Percentiles rank a stretch among this genome's conserved stretches.
These are phyloP conservation scores for Chironomus tentans DNA, from an alignment of 2,888 invertebrate genomes.

Conservation along the genomic window DNA sequence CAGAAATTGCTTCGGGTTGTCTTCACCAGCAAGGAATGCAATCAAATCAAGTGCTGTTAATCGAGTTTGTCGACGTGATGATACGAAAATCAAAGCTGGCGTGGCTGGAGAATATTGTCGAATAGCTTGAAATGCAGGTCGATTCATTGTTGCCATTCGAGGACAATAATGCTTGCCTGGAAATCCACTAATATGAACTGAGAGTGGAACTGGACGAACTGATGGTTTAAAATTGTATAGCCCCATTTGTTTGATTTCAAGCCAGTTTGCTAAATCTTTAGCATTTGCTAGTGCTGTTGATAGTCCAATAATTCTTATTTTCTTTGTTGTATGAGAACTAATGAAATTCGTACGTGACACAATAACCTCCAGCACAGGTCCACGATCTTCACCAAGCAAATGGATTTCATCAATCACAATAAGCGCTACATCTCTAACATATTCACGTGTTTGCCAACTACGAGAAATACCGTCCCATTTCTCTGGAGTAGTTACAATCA, in stretches of 20 bases:
- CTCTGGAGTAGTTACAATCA: conserved; percentile 98
- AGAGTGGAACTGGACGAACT: conserved; percentile 93
- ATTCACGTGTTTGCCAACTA: conserved; percentile 94
- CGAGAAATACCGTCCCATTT: conserved; percentile 99
- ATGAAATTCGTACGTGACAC: conserved; percentile 97
- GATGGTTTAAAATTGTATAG: conserved; percentile 97
- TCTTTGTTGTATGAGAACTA: conserved; percentile 72
- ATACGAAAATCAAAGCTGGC: conserved; percentile 89
- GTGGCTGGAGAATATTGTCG: conserved; percentile 84
- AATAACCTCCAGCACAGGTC: conserved; percentile 91
- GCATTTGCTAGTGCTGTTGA: conserved; percentile 98
- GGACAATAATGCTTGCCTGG: conserved; percentile 98
- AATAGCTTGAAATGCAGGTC: conserved; percentile 93
- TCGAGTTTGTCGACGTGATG: conserved; percentile 91
- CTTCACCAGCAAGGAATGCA: conserved; percentile 80
- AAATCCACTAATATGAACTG: conserved; percentile 85
- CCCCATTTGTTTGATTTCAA: conserved; percentile 80
- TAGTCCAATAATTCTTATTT: conserved; percentile 83
- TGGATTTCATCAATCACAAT: conserved; percentile 99
- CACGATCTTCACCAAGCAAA: conserved; percentile 81
- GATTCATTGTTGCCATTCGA: conserved; percentile 99
- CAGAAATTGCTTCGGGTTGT: conserved; percentile 91
- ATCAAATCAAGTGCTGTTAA: conserved; percentile 93
- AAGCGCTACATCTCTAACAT: conserved; percentile 82
- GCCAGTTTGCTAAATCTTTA: conserved; percentile 91